Evolutionary conservation across 2,113 vertebrate species (phyloP).

Genomic region (Illadopsis cleaveri): DNA sequence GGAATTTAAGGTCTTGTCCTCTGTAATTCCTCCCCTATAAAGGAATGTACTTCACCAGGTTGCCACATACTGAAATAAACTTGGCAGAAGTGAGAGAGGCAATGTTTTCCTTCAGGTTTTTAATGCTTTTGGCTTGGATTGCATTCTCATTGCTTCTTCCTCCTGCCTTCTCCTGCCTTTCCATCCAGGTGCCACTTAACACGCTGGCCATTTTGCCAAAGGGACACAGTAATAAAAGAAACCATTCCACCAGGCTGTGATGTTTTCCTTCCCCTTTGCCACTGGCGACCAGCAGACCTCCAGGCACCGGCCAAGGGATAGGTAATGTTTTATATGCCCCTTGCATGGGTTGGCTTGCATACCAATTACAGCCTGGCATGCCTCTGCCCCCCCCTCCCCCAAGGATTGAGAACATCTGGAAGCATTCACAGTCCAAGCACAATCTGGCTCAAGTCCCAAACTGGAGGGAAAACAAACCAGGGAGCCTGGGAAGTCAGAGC

Average conservation of each 20-base stretch:
- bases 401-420: conserved; percentile 53
- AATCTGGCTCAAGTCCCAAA: not conserved
- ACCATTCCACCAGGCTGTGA: not conserved
- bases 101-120: conserved; percentile 46
- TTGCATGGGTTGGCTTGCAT: conserved; percentile 25
- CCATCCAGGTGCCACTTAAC: conserved; percentile 39
- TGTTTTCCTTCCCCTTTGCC: conserved; percentile 46
- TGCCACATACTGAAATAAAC: conserved; percentile 59
- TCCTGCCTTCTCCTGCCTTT: conserved; percentile 39
- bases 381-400: not conserved
- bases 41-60: conserved; percentile 58
- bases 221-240: not conserved
- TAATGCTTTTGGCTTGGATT: conserved; percentile 37
- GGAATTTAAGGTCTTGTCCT: conserved; percentile 62
- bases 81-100: conserved; percentile 15
- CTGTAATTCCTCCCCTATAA: conserved; percentile 49
- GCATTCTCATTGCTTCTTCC: conserved; percentile 39
- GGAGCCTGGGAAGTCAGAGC: not conserved
- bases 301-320: not conserved
- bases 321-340: conserved; percentile 45
- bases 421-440: conserved; percentile 14
- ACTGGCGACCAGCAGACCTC: not conserved
- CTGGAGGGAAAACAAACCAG: conserved; percentile 10
- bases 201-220: not conserved
- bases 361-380: conserved; percentile 4